Evolutionary conservation across 2,797 vertebrate species (phyloP), one percentile per base, ranked within the genome.

Genomic region (Mormyrus hasselquistii): DNA sequence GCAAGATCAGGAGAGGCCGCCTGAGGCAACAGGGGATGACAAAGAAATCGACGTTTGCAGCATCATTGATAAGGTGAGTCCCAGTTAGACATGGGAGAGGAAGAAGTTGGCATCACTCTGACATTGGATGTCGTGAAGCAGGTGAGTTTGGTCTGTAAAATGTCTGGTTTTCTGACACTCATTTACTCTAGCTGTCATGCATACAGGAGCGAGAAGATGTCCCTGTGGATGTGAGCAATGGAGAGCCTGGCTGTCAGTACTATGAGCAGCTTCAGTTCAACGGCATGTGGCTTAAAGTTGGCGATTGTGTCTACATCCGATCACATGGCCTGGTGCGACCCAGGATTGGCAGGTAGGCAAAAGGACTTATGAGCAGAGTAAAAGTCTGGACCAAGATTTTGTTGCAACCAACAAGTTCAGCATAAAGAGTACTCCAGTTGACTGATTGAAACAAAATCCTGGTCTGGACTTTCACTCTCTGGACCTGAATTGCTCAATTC

Each of bases 261-360:
- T 99, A 97, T 89, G 99, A 99, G 44, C 99, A 99, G 94, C 94
- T 99, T 25, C 95, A 91, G 91, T 97, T 97, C 93, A 99, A 98
- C 90, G 97, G 97, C 88, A 94, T 96, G 95, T 99, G 98, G 98
- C 94, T 97, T 79, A 99, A 99, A 93, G 95, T 99, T 90, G 99
- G 99, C 1, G 98, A 99, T 92, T 99, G 97, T 91, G 97, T 99
- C 90, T 98, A 97, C 93, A 98, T 99, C 91, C 97, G 97, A 92
- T 99, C 98, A 0, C 98, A 99, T 38, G 97, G 98, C 55, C 94
- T 98, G 87, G 97, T 97, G 79, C 97, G 97, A 88, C 96, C 97
- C 84, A 96, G 98, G 2, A 96, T 99, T 49, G 98, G 98, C 94
- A 97, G 99, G 99, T 99, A 89, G 86, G 95, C 10, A 85, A 10